Percentiles rank a stretch among this genome's conserved stretches.
Conservation (phyloP, 2,113 vertebrate species). For the Zosterops borbonicus region DNA sequence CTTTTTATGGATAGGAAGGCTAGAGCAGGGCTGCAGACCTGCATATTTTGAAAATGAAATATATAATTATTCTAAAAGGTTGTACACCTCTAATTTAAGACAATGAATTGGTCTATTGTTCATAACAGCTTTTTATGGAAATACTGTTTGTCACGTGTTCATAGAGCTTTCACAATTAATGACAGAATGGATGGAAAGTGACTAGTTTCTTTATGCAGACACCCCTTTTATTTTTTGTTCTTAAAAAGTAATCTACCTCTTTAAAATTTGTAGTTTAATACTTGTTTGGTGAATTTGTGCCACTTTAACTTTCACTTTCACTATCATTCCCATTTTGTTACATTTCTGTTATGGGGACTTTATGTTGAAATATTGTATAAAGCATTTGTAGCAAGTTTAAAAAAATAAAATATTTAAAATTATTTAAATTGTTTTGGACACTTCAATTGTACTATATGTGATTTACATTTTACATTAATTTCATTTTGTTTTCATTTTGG, state of each 20-base stretch:
- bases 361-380: constrained; percentile 83
- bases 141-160: constrained; percentile 27
- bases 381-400: constrained; percentile 87
- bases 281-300: constrained; percentile 80
- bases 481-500: constrained; percentile 68
- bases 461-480: constrained; percentile 82
- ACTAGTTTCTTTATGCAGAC: constrained; percentile 62
- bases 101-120: constrained; percentile 19
- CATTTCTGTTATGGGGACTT: constrained; percentile 78
- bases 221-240: constrained; percentile 49
- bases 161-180: constrained; percentile 14
- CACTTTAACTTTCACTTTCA: constrained; percentile 78
- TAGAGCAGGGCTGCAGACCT: constrained; percentile 37
- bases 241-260: constrained; percentile 87
- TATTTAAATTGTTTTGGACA: constrained; percentile 90
- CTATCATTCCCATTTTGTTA: constrained; percentile 85
- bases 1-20: constrained; percentile 29
- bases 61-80: constrained; percentile 33
- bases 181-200: constrained; percentile 55
- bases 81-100: constrained; percentile 25
- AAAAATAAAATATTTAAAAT: constrained; percentile 95
- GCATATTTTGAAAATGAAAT: constrained; percentile 48
- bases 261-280: constrained; percentile 78
- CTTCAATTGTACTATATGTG: constrained; percentile 85
- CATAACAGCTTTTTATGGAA: constrained; percentile 18